Base-by-base conservation (phyloP, 2,888 invertebrate genomes). In the Eupithecia pulchellata region DNA sequence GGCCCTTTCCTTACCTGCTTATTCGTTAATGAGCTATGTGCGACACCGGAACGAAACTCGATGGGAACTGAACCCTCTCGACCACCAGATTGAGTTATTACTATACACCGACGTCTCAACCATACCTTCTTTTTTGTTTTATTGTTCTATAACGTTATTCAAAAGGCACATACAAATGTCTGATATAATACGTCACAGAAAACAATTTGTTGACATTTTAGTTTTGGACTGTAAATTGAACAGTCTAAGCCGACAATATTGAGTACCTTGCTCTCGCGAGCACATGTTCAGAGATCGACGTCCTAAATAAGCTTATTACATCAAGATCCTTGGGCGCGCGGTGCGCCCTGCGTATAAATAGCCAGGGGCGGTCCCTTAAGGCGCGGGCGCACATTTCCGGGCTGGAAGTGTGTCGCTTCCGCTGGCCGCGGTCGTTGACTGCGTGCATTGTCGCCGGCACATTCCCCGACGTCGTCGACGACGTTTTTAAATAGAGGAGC, bases 381-480 rank as follows among this genome's bases (percentile, higher is more conserved):
- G 89, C 92, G 91, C 91, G 88, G 87, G 91, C 88, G 89, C 87
- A 87, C 87, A 89, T 91, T 94, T 94, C 93, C 93, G 93, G 93
- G 92, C 92, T 93, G 93, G 93, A 93, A 93, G 93, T 93, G 91
- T 91, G 92, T 88, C 92, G 92, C 91, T 94, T 93, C 93, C 93
- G 93, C 86, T 87, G 89, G 86, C 86, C 85, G 90, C 92, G 93
- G 93, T 93, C 93, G 91, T 92, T 93, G 93, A 92, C 93, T 91
- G 89, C 86, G 84, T 85, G 89, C 89, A 89, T 89, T 91, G 91
- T 90, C 91, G 90, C 88, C 86, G 85, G 84, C 90, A 87, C 92
- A 91, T 91, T 92, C 91, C 90, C 91, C 91, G 91, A 89, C 90
- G 88, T 86, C 88, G 87, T 75, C 87, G 89, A 86, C 90, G 89